These are phyloP conservation scores for Campylomormyrus numenius DNA, from an alignment of 2,113 vertebrate genomes.

Conservation along the genomic window DNA sequence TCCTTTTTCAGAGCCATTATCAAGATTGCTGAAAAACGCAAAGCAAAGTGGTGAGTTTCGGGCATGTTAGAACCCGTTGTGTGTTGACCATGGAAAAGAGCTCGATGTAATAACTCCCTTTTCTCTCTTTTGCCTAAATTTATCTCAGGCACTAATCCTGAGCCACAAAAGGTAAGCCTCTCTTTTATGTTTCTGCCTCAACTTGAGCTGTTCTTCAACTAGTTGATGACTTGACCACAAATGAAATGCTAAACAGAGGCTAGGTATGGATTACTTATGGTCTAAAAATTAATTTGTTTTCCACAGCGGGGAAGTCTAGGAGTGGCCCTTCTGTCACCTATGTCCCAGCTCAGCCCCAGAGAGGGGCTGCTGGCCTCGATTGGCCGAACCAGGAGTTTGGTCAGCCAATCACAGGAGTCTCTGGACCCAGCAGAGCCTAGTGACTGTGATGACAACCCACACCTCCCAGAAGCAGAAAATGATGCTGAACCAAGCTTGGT, in stretches of 20 bases:
- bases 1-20: conserved; percentile 76
- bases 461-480: conserved; percentile 73
- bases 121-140: not conserved
- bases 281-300: not conserved
- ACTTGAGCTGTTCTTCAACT: not conserved
- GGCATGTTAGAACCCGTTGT: not conserved
- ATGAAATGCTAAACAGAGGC: not conserved
- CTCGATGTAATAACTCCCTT: not conserved
- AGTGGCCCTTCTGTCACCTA: conserved; percentile 60
- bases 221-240: not conserved
- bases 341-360: conserved; percentile 57
- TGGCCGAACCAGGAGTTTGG: conserved; percentile 62
- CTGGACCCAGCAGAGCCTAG: conserved; percentile 61
- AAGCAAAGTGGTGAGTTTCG: conserved; percentile 73
- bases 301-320: conserved; percentile 63
- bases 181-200: not conserved
- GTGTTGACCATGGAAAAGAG: not conserved
- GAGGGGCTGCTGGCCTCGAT: conserved; percentile 56
- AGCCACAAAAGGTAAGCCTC: conserved; percentile 78
- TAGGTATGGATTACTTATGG: not conserved
- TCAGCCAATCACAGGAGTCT: conserved; percentile 66
- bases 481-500: conserved; percentile 73
- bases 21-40: conserved; percentile 78
- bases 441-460: conserved; percentile 52
- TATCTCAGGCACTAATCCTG: conserved; percentile 63